Conservation (phyloP, 2,113 vertebrate species). For the Microcebus griseorufus region DNA sequence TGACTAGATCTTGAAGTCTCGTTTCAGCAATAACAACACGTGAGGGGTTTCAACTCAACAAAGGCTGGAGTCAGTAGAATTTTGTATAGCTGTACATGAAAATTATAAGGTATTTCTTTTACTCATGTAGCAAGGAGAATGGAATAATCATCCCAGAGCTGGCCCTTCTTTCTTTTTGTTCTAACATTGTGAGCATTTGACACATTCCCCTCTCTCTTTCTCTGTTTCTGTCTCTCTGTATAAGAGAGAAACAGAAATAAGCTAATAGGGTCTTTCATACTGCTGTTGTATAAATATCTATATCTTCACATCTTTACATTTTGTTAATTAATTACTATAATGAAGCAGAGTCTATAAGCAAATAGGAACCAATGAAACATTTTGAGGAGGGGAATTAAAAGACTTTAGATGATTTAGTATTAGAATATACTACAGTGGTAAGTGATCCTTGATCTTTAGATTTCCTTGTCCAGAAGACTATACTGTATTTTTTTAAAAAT, state of each 20-base stretch:
- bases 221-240: not conserved
- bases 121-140: not conserved
- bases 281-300: not conserved
- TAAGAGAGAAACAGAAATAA: not conserved
- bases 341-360: not conserved
- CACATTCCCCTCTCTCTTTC: not conserved
- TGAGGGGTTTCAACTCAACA: not conserved
- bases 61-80: not conserved
- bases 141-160: not conserved
- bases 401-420: not conserved
- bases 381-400: not conserved
- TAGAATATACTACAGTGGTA: not conserved
- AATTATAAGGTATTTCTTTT: not conserved
- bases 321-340: not conserved
- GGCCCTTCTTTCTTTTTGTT: not conserved
- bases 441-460: not conserved
- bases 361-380: not conserved
- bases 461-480: not conserved
- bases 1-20: not conserved
- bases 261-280: not conserved
- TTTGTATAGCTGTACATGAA: not conserved
- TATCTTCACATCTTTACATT: not conserved
- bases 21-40: not conserved
- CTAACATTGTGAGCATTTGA: not conserved
- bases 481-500: not conserved